Base-by-base conservation (phyloP, 23 tunicate genomes). In the Styela plicata region DNA sequence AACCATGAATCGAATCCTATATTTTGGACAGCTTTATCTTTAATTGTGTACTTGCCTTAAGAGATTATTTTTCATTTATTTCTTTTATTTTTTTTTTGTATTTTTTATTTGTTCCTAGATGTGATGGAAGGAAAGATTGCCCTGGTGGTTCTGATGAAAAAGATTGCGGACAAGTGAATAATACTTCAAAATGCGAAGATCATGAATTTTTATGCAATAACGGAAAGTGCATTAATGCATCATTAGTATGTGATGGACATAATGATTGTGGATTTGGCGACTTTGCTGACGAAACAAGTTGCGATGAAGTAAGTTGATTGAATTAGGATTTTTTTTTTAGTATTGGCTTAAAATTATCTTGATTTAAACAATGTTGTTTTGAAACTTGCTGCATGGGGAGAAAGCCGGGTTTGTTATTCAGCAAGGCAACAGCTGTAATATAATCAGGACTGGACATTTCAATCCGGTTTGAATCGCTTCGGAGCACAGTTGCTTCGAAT, bases 201-300 rank as follows among this genome's bases (percentile, higher is more conserved):
- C 63, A 63, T 22, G 82, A 74, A 52, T 86, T 86, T 61, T 16
- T 24, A 28, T 91, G 97, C 53, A 27, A 31, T 31, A 85, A 36
- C 65, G 97, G 97, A 30, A 71, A 83, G 71, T 91, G 91, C 80
- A 83, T 91, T 36, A 5, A 36, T 21, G 34, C 44, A 24, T 63
- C 84, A 24, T 64, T 79, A 2, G 84, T 83, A 13, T 91, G 97
- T 70, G 88, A 91, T 73, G 97, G 91, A 29, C 35, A 70, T 16
- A 69, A 69, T 36, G 82, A 86, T 73, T 91, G 97, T 64, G 97
- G 97, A 31, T 86, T 91, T 28, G 87, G 87, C 34, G 97, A 91
- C 37, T 83, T 75, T 1, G 69, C 90, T 2, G 97, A 91, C 63
- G 97, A 91, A 69, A 52, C 69, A 18, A 79, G 63, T 34, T 91